Evolutionary conservation across 1,140 invertebrate genomes (phyloP).

Genomic region (Muscidifurax raptorellus): DNA sequence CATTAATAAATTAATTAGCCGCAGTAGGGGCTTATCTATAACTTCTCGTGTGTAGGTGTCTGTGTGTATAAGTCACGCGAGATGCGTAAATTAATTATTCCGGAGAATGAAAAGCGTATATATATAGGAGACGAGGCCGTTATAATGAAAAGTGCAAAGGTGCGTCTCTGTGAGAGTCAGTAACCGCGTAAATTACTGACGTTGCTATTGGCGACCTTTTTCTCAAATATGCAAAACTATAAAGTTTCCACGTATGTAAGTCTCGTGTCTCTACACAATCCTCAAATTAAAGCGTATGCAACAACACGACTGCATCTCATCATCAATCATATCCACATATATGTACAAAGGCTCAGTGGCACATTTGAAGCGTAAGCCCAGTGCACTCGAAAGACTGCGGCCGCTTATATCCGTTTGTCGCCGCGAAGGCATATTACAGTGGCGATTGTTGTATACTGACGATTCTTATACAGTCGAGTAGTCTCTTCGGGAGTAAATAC

Average conservation of each 20-base stretch:
- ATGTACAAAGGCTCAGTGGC: not conserved
- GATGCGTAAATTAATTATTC: slow-evolving; percentile 30
- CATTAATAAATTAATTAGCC: slow-evolving; percentile 43
- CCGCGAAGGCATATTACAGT: not conserved
- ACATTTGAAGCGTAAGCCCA: not conserved
- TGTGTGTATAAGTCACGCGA: slow-evolving; percentile 20
- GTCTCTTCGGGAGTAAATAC: slow-evolving; percentile 26
- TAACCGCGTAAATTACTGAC: slow-evolving; percentile 44
- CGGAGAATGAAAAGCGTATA: not conserved
- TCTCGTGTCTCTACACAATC: too few species aligned
- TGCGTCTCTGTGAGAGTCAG: slow-evolving; percentile 13
- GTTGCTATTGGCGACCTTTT: slow-evolving; percentile 9
- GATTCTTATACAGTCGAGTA: slow-evolving; percentile 3
- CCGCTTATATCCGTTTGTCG: not conserved
- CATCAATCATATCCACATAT: too few species aligned
- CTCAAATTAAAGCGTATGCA: too few species aligned
- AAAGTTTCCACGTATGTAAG: too few species aligned
- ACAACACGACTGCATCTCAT: too few species aligned
- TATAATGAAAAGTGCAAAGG: slow-evolving; percentile 38
- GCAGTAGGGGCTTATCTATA: not conserved
- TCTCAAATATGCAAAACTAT: too few species aligned
- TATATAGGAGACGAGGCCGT: not conserved
- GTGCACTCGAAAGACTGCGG: too few species aligned
- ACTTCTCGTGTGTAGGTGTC: not conserved
- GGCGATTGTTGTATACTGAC: slow-evolving; percentile 20